These are phyloP conservation scores for Melitaea athalia DNA, from an alignment of 2,888 invertebrate genomes.

Conservation along the genomic window DNA sequence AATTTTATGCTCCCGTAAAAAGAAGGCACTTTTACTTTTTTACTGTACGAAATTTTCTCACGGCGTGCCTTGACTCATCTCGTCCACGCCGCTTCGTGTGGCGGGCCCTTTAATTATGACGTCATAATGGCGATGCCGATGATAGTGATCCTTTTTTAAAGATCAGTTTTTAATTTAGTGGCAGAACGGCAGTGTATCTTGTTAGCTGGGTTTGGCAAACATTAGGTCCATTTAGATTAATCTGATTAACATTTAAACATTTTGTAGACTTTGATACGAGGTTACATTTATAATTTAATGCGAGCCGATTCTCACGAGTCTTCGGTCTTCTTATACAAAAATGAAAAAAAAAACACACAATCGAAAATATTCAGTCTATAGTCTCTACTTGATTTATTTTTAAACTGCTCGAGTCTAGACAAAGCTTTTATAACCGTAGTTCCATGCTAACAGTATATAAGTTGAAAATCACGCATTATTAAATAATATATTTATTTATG, in stretches of 20 bases:
- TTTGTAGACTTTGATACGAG: conserved; percentile 37
- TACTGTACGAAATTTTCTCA: conserved; percentile 67
- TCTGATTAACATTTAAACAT: conserved; percentile 40
- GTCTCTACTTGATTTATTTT: no score
- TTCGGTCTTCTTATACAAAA: conserved; percentile 11
- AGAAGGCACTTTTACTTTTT: conserved; percentile 81
- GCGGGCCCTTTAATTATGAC: conserved; percentile 73
- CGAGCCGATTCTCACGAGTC: conserved; percentile 22
- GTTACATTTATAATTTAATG: conserved; percentile 28
- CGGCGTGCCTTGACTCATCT: conserved; percentile 66
- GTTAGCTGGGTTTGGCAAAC: conserved; percentile 47
- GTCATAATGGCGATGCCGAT: conserved; percentile 60
- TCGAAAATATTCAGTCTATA: background rate
- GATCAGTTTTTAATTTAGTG: conserved; percentile 64
- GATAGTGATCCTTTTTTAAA: conserved; percentile 59
- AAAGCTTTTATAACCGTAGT: background rate
- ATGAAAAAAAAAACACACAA: background rate
- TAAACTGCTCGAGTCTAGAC: no score
- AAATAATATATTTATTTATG: no score
- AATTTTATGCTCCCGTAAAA: conserved; percentile 71
- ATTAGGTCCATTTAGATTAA: conserved; percentile 43
- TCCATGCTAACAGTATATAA: no score
- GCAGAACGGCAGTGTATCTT: conserved; percentile 62
- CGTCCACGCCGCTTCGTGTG: conserved; percentile 51
- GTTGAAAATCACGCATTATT: no score